phyloP scores from a whole-genome alignment of 2,113 vertebrate species.

The Serinus canaria region DNA sequence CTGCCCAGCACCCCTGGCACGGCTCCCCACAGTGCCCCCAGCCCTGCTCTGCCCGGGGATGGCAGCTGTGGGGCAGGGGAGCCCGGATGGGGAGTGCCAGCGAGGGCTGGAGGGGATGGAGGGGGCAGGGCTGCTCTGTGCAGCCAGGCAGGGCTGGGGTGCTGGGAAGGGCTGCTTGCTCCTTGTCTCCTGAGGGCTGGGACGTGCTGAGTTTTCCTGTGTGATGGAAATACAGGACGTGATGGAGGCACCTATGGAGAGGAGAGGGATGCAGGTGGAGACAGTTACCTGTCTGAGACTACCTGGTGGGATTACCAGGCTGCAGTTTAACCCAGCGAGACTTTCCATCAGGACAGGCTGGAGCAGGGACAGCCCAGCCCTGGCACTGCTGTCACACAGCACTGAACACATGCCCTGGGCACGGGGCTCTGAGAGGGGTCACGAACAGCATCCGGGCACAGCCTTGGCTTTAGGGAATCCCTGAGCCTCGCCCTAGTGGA shows the following conservation, averaged over 20 bases:
- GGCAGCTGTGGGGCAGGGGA: rapidly evolving
- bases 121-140: background rate
- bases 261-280: background rate
- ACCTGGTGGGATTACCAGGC: background rate
- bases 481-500: background rate
- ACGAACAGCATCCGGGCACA: rapidly evolving
- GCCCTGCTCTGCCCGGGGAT: rapidly evolving
- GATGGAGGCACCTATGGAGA: background rate
- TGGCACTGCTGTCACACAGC: background rate
- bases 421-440: rapidly evolving
- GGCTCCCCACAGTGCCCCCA: rapidly evolving
- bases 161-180: background rate
- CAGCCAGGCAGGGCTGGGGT: rapidly evolving
- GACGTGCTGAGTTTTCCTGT: rapidly evolving
- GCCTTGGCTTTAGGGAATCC: background rate
- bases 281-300: background rate
- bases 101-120: background rate
- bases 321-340: background rate
- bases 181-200: rapidly evolving
- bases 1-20: background rate
- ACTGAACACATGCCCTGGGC: rapidly evolving
- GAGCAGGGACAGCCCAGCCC: background rate
- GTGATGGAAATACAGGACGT: background rate
- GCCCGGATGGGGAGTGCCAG: rapidly evolving
- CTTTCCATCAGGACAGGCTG: background rate